Evolutionary conservation across 2,797 vertebrate species (phyloP).

Genomic region (Pseudochaenichthys georgianus): DNA sequence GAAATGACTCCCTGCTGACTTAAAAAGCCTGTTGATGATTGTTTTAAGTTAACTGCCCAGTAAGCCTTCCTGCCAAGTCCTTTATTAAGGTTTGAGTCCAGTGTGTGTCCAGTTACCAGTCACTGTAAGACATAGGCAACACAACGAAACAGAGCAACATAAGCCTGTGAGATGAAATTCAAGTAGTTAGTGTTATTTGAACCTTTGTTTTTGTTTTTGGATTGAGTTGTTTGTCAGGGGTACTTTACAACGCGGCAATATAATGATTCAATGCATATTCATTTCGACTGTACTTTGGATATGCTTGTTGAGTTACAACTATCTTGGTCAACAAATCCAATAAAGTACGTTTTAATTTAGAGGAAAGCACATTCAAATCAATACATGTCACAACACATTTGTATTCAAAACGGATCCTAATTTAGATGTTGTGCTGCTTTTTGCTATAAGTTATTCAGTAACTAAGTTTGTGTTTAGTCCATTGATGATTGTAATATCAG

Average conservation of each 20-base stretch:
- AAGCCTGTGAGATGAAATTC: conserved; percentile 9
- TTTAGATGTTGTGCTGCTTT: conserved; percentile 3
- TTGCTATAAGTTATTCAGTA: conserved; percentile 15
- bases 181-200: conserved; percentile 3
- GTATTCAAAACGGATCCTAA: neutral
- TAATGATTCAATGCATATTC: neutral
- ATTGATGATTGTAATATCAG: neutral
- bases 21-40: conserved; percentile 12
- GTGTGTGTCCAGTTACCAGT: conserved; percentile 24
- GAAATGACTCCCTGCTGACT: neutral
- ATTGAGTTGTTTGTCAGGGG: neutral
- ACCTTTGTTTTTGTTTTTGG: neutral
- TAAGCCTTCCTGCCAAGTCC: conserved; percentile 16
- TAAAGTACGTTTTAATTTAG: conserved; percentile 26
- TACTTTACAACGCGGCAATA: neutral
- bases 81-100: conserved; percentile 32
- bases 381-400: conserved; percentile 48
- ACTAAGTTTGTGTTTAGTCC: neutral
- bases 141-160: conserved; percentile 30
- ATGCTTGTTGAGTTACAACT: conserved; percentile 4
- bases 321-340: conserved; percentile 9
- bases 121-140: conserved; percentile 20
- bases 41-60: conserved; percentile 20
- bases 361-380: conserved; percentile 30
- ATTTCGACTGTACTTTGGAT: neutral